These are phyloP conservation scores for Chironomus riparius DNA, from an alignment of 2,888 invertebrate species.

Conservation along the genomic window DNA sequence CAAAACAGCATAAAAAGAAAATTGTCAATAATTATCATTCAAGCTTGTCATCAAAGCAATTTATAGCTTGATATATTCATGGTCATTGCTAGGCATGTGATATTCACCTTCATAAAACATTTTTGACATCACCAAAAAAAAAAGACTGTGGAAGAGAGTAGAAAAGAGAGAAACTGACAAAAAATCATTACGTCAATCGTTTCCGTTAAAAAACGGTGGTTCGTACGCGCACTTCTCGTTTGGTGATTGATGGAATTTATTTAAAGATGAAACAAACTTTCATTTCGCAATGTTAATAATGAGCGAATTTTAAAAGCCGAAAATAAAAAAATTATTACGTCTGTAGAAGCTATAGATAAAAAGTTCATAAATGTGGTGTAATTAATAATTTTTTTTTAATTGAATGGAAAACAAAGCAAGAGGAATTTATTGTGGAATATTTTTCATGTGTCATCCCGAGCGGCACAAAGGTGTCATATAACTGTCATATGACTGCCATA, in stretches of 20 bases:
- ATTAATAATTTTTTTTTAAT: too few relatives aligned
- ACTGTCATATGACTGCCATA: too few relatives aligned
- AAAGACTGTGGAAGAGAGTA: background rate
- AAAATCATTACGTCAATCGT: background rate
- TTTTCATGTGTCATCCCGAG: too few relatives aligned
- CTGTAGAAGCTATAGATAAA: background rate
- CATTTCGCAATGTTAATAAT: background rate
- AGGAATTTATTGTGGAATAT: too few relatives aligned
- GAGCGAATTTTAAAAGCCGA: background rate
- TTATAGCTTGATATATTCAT: background rate
- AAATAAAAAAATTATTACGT: background rate
- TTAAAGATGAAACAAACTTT: background rate
- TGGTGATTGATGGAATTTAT: slow-evolving; percentile 12
- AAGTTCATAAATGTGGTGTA: too few relatives aligned
- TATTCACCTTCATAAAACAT: background rate
- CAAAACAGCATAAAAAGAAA: background rate
- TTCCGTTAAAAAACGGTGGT: background rate
- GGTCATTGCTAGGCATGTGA: background rate
- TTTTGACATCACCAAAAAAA: background rate
- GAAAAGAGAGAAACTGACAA: background rate
- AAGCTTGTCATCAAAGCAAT: background rate
- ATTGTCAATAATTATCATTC: background rate
- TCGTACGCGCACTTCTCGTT: background rate
- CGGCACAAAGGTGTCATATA: too few relatives aligned
- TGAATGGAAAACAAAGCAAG: too few relatives aligned